Evolutionary conservation across 2,113 vertebrate species (phyloP).

Genomic region (Manacus vitellinus): DNA sequence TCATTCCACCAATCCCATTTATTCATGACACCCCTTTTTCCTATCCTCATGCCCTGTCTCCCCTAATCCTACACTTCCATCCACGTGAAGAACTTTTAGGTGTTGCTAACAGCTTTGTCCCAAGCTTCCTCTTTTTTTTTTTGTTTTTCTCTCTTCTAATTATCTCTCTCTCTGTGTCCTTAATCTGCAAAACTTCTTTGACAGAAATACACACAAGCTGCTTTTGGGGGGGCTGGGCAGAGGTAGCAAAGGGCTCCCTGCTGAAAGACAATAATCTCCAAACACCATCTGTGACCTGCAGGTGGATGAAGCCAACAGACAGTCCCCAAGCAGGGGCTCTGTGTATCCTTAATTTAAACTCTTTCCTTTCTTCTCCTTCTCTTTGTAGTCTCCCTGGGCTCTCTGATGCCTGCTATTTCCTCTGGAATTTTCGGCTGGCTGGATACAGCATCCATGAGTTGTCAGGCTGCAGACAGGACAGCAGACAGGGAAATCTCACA

Average conservation of each 20-base stretch:
- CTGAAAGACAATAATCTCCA: background rate
- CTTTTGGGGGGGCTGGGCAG: background rate
- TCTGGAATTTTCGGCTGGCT: background rate
- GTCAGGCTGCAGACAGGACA: background rate
- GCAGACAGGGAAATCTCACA: background rate
- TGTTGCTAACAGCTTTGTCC: background rate
- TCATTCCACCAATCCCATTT: background rate
- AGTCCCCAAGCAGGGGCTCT: background rate
- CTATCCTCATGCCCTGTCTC: background rate
- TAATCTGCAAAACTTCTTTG: background rate
- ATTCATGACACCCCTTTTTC: background rate
- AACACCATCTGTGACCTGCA: background rate
- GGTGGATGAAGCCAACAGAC: background rate
- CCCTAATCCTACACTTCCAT: background rate
- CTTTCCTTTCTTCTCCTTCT: background rate
- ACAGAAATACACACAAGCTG: background rate
- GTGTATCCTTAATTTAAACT: background rate
- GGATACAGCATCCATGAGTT: background rate
- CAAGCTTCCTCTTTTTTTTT: background rate
- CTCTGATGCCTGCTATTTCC: background rate
- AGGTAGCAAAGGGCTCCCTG: background rate
- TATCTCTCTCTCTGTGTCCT: background rate
- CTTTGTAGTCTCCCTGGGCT: background rate
- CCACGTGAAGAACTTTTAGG: fast-evolving
- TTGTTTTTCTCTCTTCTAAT: background rate